These are phyloP conservation scores for Morone saxatilis DNA, from an alignment of 2,113 vertebrate genomes.

Conservation along the genomic window DNA sequence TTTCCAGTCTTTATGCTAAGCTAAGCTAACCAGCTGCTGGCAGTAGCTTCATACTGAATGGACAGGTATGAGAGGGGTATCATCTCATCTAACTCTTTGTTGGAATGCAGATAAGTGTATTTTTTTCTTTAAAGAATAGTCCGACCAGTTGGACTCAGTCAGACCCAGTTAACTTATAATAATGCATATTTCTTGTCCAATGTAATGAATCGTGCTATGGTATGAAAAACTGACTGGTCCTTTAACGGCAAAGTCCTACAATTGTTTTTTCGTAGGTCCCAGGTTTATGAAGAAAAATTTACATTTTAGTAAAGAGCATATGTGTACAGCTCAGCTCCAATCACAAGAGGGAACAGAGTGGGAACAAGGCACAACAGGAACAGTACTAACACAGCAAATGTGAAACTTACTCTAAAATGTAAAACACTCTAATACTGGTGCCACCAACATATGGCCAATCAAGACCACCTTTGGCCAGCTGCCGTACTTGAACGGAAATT, in stretches of 20 bases:
- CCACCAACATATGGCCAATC: neutral
- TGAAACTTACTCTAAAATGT: neutral
- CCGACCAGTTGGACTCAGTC: too few relatives aligned
- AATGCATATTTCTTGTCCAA: neutral
- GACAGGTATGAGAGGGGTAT: neutral
- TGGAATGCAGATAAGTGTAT: too few relatives aligned
- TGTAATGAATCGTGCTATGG: neutral
- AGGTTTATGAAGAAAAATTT: neutral
- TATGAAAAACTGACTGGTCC: neutral
- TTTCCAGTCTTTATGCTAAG: neutral
- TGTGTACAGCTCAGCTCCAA: neutral
- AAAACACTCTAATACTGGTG: neutral
- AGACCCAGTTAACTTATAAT: neutral
- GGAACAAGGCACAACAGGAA: neutral
- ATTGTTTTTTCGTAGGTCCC: neutral
- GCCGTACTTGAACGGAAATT: neutral
- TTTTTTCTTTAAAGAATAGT: neutral
- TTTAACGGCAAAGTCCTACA: neutral
- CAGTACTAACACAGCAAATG: too few relatives aligned
- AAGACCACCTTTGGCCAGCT: conserved; percentile 1
- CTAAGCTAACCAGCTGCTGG: neutral
- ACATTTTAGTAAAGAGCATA: neutral
- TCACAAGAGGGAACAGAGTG: neutral
- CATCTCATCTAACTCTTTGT: neutral
- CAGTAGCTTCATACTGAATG: neutral